Evolutionary conservation across 2,113 vertebrate species (phyloP), one percentile per base, ranked within the genome.

Genomic region (Ictalurus punctatus): DNA sequence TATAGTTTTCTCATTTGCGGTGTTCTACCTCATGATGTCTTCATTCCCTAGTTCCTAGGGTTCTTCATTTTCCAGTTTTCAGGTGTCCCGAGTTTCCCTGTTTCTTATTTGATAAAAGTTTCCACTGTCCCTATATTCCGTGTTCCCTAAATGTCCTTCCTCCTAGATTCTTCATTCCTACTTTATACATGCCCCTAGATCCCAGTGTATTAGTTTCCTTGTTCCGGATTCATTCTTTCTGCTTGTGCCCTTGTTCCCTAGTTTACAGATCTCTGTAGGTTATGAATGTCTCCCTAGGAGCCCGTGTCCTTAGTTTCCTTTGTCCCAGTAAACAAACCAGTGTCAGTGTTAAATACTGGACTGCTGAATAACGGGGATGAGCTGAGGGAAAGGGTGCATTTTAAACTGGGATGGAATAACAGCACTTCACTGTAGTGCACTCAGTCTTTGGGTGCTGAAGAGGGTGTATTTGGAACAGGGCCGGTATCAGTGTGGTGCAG

Each of bases 291-390:
- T 69, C 27, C 3, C n/a, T n/a, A n/a, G 63, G 1, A 30, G 27
- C 13, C 12, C 27, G 6, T 73, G 69, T 73, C 30, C 30, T n/a
- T 14, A 1, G 30, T 73, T 19, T 73, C 34, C 69, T 37, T 10
- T 17, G 37, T 73, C 69, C 17, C 69, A 73, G 19, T 73, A 14
- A 67, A 73, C 37, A 17, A 81, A 81, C 5, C 12, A 4, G 80
- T 82, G 52, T 63, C 30, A 25, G 23, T 83, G 59, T 63, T 63
- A 63, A 83, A 83, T 83, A 63, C 59, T 63, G 30, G 56, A 83
- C 59, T 63, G 6, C 25, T 83, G n/a, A 83, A 63, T 27, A 63
- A 14, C 5, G 6, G 58, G 34, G 81, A 63, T 63, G 30, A 63
- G 59, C 30, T 82, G 58, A 63, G 58, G 69, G 6, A 73, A 23